These are phyloP conservation scores for Bombus huntii DNA, from an alignment of 1,140 invertebrate genomes.

Conservation along the genomic window DNA sequence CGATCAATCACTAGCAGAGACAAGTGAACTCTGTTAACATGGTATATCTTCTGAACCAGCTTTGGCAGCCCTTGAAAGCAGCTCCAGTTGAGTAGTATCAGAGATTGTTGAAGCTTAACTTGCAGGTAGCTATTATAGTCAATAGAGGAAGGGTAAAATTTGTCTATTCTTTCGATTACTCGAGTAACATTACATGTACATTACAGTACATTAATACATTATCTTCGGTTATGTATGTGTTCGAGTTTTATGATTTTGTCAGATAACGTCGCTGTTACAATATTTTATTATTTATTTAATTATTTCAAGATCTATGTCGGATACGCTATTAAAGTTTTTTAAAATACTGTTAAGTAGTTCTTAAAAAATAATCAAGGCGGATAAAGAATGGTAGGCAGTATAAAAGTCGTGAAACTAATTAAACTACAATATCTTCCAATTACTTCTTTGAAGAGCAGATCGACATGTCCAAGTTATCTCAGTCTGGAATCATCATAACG, in stretches of 20 bases:
- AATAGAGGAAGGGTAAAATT: no score
- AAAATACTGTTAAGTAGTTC: background rate
- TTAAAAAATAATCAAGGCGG: no score
- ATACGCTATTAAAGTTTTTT: background rate
- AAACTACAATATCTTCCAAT: no score
- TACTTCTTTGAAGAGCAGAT: background rate
- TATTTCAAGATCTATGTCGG: no score
- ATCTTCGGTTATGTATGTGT: background rate
- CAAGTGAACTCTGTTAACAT: constrained; percentile 22
- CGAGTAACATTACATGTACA: no score
- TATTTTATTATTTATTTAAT: background rate
- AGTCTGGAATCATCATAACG: no score
- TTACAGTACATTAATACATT: background rate
- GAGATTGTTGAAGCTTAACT: background rate
- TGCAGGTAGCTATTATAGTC: background rate
- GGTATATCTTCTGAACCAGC: background rate
- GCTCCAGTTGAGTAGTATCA: background rate
- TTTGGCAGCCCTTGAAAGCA: background rate
- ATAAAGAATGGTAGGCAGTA: no score
- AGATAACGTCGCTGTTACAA: background rate
- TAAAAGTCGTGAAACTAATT: no score
- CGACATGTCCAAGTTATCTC: no score
- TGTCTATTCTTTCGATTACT: background rate
- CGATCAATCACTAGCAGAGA: constrained; percentile 40
- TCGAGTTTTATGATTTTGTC: no score